phyloP scores from a whole-genome alignment of 2,113 vertebrate genomes.

The Corythornis vintsioides region DNA sequence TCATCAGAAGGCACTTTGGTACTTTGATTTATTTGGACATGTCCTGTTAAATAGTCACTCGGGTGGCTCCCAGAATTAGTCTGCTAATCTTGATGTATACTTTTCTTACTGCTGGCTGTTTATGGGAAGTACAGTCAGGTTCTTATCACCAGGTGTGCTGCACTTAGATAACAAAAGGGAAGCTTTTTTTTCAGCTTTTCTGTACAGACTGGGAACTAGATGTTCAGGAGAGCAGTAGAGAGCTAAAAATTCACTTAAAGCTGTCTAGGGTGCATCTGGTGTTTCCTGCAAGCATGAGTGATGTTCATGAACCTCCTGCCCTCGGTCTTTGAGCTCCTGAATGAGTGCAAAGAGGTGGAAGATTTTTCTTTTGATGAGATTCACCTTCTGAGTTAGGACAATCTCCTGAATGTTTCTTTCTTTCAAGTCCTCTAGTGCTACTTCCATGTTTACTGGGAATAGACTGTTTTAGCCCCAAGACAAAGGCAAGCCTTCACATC shows the following conservation, averaged over 20 bases:
- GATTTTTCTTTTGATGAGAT: not conserved
- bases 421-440: not conserved
- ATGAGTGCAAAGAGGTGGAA: not conserved
- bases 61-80: not conserved
- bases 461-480: not conserved
- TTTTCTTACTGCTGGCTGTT: not conserved
- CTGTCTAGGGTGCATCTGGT: not conserved
- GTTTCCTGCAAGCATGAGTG: not conserved
- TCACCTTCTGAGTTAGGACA: not conserved
- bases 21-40: not conserved
- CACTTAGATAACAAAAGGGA: not conserved
- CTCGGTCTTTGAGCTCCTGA: not conserved
- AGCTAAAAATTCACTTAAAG: not conserved
- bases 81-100: not conserved
- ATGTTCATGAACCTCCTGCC: accelerated
- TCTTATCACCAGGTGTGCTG: not conserved
- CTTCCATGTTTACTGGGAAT: not conserved
- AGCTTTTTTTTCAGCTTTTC: not conserved
- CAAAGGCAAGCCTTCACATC: not conserved
- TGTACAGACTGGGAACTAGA: not conserved
- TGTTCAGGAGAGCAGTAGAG: not conserved
- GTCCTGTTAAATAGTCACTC: not conserved
- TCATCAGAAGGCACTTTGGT: not conserved
- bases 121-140: accelerated
- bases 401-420: not conserved